These are phyloP conservation scores for Betta splendens DNA, from an alignment of 2,797 vertebrate species.

Conservation along the genomic window DNA sequence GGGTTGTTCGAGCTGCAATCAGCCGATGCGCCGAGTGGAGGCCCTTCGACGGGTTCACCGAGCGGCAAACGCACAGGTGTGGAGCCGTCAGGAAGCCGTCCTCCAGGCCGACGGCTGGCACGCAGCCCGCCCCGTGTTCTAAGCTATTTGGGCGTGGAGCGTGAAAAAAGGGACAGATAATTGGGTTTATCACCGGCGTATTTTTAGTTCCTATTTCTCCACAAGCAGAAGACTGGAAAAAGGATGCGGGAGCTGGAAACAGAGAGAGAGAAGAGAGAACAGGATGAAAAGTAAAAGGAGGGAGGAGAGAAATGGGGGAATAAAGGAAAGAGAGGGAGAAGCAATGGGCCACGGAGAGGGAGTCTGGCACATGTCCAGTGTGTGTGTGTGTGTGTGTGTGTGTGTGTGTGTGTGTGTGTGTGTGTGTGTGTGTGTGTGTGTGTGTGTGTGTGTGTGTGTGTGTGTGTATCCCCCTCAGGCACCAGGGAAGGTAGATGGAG, in stretches of 20 bases:
- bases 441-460: too few relatives aligned
- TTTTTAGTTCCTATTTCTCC: constrained; percentile 64
- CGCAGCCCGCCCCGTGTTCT: constrained; percentile 38
- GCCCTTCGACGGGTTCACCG: background rate
- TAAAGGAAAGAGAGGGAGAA: constrained; percentile 6
- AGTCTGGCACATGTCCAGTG: constrained; percentile 44
- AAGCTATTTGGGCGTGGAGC: constrained; percentile 57
- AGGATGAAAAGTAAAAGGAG: background rate
- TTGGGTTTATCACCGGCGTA: constrained; percentile 63
- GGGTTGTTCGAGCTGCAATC: background rate
- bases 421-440: too few relatives aligned
- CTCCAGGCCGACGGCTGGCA: constrained; percentile 39
- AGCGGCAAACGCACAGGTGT: constrained; percentile 27
- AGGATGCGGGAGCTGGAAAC: constrained; percentile 15
- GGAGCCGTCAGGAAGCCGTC: constrained; percentile 17
- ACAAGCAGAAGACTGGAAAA: constrained; percentile 45
- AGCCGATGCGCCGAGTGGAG: constrained; percentile 1
- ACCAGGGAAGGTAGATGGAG: constrained; percentile 35
- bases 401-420: too few relatives aligned
- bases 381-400: too few relatives aligned
- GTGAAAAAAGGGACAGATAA: constrained; percentile 66
- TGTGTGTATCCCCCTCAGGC: constrained; percentile 37
- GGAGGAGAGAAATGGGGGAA: constrained; percentile 1
- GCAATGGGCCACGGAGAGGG: constrained; percentile 26
- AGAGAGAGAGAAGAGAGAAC: constrained; percentile 6